Conservation (phyloP, 2,888 invertebrate genomes). For the Neoaliturus tenellus region DNA sequence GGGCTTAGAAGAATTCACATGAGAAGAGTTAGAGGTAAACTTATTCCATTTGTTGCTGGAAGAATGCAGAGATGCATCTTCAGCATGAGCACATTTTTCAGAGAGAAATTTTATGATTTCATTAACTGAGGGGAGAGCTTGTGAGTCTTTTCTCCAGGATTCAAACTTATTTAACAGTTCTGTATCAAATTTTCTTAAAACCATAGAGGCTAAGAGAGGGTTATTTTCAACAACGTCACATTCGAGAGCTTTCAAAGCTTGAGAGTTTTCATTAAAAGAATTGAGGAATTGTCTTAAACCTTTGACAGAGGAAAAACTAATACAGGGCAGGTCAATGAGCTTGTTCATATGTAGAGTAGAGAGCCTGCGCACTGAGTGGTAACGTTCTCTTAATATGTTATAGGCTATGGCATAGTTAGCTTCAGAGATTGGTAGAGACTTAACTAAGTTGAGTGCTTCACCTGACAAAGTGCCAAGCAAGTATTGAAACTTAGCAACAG, state of each 20-base stretch:
- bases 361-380: background rate
- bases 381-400: background rate
- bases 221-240: slow-evolving; percentile 8
- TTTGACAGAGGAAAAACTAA: background rate
- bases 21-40: background rate
- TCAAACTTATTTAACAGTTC: background rate
- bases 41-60: background rate
- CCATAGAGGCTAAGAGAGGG: background rate
- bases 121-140: background rate
- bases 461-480: no score
- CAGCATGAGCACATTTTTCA: background rate
- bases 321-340: background rate
- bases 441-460: no score
- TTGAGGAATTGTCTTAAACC: background rate
- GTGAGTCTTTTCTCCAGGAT: background rate
- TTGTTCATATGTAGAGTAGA: background rate
- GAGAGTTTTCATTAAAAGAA: background rate
- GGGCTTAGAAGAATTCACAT: background rate
- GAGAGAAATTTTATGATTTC: background rate
- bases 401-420: background rate
- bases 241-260: background rate
- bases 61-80: background rate
- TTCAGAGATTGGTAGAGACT: background rate
- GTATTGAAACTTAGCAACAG: no score
- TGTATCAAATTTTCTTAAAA: background rate